Evolutionary conservation across 2,797 vertebrate species (phyloP).

Genomic region (Eutrigla gurnardus): DNA sequence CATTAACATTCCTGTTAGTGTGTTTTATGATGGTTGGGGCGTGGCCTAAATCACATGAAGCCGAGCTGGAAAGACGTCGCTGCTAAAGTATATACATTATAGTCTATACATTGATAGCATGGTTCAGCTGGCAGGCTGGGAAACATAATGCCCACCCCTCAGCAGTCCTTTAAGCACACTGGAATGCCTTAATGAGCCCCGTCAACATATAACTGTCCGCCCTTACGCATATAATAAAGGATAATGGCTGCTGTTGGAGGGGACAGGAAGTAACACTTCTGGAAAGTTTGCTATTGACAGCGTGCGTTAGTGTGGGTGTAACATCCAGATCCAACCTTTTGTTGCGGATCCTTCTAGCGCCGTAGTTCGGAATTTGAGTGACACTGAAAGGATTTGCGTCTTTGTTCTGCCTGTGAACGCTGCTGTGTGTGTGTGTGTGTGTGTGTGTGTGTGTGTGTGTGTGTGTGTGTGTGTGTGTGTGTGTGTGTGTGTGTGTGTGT

Average conservation of each 20-base stretch:
- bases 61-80: conserved; percentile 8
- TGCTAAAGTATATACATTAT: background rate
- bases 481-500: conserved; percentile 31
- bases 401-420: conserved; percentile 49
- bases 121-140: conserved; percentile 38
- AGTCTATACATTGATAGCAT: conserved; percentile 10
- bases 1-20: background rate
- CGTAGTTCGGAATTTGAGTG: conserved; percentile 41
- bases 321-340: conserved; percentile 55
- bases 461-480: conserved; percentile 22
- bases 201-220: conserved; percentile 30
- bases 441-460: background rate
- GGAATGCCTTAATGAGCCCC: conserved; percentile 68
- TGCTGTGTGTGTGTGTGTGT: conserved; percentile 30
- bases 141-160: conserved; percentile 34
- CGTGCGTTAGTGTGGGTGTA: conserved; percentile 24
- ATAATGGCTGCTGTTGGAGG: conserved; percentile 41
- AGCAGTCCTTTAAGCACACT: conserved; percentile 33
- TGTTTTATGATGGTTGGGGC: background rate
- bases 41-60: background rate
- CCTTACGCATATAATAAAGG: conserved; percentile 46
- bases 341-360: conserved; percentile 33
- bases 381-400: conserved; percentile 44
- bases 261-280: conserved; percentile 36
- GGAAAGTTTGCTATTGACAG: conserved; percentile 46